Base-by-base conservation (phyloP, 1,140 invertebrate genomes). In the Brachionus paranguensis region DNA sequence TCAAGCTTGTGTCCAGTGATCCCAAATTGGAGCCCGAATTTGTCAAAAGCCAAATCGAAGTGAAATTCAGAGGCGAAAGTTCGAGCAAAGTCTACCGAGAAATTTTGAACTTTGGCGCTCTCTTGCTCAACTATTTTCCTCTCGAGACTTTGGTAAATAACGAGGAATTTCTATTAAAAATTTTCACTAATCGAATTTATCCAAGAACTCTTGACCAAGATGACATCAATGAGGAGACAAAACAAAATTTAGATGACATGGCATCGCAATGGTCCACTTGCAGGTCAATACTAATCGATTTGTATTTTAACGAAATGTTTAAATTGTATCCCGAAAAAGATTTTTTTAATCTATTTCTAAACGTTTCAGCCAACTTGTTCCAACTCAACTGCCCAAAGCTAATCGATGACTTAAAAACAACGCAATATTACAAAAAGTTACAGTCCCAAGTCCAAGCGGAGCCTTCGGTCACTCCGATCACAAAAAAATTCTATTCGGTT, bases 31-130 rank as follows among this genome's bases (percentile, higher is more conserved):
- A 81, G 24, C n/a, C 20, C 29, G 78, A 81, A 11, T 81, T 81
- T 81, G 53, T 81, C 27, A 27, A 45, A 24, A 14, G 10, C 11
- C 78, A 81, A 41, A 41, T 81, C 8, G 64, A 68, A 10, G 10
- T 41, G 17, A 81, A 81, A 81, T 81, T 60, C 20, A 68, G 20
- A n/a, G 64, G 33, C 27, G 78, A 81, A 68, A 29, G 17, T 24
- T 81, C 53, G 1, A 43, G 37, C 17, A 33, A 24, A 20, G 78
- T 81, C 41, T 81, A 45, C 53, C 8, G 33, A 6, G 37, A 64
- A 64, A 64, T 81, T 20, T 45, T 81, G 12, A 81, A 81, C 6
- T 81, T 81, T 60, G 78, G 53, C 7, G 27, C 78, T 81, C 43
- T 64, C 12, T 81, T 81, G 17, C 78, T 60, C 24, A 68, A 47